Base-by-base conservation (phyloP, 2,113 vertebrate genomes). In the Larimichthys crocea region DNA sequence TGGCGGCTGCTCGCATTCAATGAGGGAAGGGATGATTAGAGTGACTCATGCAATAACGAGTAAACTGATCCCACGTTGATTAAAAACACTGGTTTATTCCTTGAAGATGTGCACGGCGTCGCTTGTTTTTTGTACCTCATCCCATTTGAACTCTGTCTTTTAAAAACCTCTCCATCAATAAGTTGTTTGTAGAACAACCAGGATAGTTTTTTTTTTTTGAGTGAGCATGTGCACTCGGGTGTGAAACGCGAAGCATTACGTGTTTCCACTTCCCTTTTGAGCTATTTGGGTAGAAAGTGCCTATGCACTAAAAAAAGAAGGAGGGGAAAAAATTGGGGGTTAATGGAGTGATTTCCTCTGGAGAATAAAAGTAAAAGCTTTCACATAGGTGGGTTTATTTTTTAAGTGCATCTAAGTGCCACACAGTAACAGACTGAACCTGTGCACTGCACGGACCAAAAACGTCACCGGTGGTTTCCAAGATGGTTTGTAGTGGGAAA, bases 361-460 rank as follows among this genome's bases (percentile, higher is more conserved):
- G 87, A 85, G 90, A n/a, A 24, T 75, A 19, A 35, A 85, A 74
- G 86, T 88, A 87, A 90, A 93, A 91, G 88, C 86, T 83, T 89
- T 74, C 63, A 86, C 74, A 40, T 75, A 83, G 73, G 66, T 75
- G 82, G 72, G 69, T 59, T 40, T 67, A 29, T 65, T 88, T 24
- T 40, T 79, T 81, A 90, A 90, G 91, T 92, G 89, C 87, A 55
- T 74, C 67, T 35, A 31, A 69, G 87, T 84, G 83, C 83, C 42
- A 29, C 53, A 4, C 67, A 50, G 56, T 52, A 76, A 70, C 62
- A 42, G 35, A 50, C 70, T 64, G 68, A 77, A 76, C 56, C 64
- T 31, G 17, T 31, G 17, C 60, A 9, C 63, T 29, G 40, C 63
- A 55, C 44, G 3, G 19, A 19, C 48, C 62, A 60, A n/a, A 29